A percentile compares a stretch with the other conserved stretches of the same genome.
phyloP scores from a whole-genome alignment of 2,113 vertebrate species.

The Dermatemys mawii region DNA sequence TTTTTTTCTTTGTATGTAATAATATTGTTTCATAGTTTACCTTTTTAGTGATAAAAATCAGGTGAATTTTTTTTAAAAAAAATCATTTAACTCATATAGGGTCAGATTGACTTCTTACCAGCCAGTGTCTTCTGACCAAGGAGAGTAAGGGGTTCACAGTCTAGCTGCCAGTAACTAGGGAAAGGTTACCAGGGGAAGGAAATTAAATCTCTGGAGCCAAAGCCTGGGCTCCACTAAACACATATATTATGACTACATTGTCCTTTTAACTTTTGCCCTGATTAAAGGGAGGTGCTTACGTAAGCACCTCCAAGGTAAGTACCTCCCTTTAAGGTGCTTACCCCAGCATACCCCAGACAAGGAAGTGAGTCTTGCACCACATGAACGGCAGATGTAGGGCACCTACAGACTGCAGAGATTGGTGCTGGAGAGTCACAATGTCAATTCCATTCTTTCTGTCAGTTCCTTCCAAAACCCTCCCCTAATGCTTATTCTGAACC shows the following conservation, averaged over 20 bases:
- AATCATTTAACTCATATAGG: neutral
- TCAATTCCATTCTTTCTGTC: neutral
- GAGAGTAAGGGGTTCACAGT: neutral
- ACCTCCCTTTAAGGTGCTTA: too few species aligned
- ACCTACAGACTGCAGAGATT: neutral
- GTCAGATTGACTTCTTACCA: neutral
- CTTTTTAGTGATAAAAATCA: neutral
- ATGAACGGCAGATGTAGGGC: neutral
- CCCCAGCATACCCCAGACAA: neutral
- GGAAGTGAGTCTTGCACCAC: neutral
- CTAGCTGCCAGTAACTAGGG: neutral
- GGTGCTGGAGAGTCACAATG: neutral
- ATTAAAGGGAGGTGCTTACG: neutral
- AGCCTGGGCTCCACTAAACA: neutral
- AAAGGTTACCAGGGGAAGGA: neutral
- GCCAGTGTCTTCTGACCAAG: neutral
- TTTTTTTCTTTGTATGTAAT: neutral
- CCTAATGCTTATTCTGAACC: neutral
- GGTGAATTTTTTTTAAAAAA: neutral
- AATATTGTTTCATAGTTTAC: neutral
- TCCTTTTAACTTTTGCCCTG: neutral
- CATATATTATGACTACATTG: neutral
- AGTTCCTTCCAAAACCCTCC: neutral
- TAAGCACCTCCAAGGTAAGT: too few species aligned
- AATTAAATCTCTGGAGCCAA: neutral